phyloP scores from a whole-genome alignment of 2,113 vertebrate genomes.

The Chaetodon trifascialis region DNA sequence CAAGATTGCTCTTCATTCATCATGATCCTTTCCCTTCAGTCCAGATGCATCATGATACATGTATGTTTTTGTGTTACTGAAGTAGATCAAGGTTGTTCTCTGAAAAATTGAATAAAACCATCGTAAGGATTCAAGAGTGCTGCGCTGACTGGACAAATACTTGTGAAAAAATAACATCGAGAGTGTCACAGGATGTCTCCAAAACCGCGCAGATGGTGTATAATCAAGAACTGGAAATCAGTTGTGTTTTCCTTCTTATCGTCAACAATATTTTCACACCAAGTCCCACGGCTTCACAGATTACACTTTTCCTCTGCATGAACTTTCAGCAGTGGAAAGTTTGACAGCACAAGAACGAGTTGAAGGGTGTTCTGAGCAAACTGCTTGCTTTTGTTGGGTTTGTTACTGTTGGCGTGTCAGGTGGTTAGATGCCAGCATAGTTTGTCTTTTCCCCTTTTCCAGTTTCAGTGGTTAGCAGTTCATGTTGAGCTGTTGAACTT shows the following conservation, averaged over 20 bases:
- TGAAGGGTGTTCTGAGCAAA: not conserved
- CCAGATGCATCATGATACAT: not conserved
- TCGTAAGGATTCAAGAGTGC: not conserved
- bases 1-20: not conserved
- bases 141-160: not conserved
- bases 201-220: conserved; percentile 50
- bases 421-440: not conserved
- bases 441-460: not conserved
- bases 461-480: not conserved
- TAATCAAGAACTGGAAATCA: conserved; percentile 40
- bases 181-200: conserved; percentile 30
- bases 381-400: not conserved
- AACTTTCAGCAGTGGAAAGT: not conserved
- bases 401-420: not conserved
- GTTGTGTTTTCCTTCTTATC: conserved; percentile 43
- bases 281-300: conserved; percentile 31
- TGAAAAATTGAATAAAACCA: not conserved
- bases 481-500: not conserved
- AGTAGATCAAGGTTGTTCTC: not conserved
- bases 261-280: conserved; percentile 30
- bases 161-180: not conserved
- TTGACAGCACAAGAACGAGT: not conserved
- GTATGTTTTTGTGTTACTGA: not conserved
- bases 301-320: conserved; percentile 23
- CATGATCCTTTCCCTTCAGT: not conserved